These are phyloP conservation scores for Drosophila subquinaria DNA, from an alignment of 2,888 invertebrate species.

Conservation along the genomic window DNA sequence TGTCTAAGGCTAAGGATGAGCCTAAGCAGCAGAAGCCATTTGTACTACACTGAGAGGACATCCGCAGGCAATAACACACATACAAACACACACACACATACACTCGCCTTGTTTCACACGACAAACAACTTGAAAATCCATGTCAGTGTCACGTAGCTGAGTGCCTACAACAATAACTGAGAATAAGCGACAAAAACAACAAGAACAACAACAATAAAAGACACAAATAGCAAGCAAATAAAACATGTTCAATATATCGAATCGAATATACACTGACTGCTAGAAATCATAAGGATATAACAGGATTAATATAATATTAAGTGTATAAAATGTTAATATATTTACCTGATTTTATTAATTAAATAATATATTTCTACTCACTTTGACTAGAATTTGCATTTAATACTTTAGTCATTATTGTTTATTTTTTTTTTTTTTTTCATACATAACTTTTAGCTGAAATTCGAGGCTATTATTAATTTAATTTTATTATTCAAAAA, in stretches of 20 bases:
- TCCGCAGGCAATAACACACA: conserved; percentile 65
- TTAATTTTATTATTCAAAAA: no score
- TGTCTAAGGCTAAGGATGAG: conserved; percentile 16
- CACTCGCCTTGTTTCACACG: conserved; percentile 16
- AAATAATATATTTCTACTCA: no score
- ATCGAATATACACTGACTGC: conserved; percentile 54
- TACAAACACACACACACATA: conserved; percentile 25
- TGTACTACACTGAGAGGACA: conserved; percentile 57
- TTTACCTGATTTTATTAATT: no score
- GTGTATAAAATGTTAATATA: no score
- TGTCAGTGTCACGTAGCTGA: conserved; percentile 83
- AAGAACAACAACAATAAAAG: conserved; percentile 35
- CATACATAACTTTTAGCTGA: no score
- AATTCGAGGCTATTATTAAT: no score
- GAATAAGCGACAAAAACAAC: conserved; percentile 26
- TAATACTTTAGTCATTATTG: no score
- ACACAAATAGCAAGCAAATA: conserved; percentile 35
- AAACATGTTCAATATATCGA: conserved; percentile 36
- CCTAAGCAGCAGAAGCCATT: conserved; percentile 45
- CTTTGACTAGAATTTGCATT: no score
- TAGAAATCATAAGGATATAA: neutral
- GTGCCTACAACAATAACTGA: conserved; percentile 59
- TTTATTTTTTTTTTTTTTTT: no score
- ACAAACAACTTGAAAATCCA: conserved; percentile 79
- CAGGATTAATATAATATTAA: no score